phyloP scores from a whole-genome alignment of 1,140 invertebrate genomes.

The Micrasema longulum region DNA sequence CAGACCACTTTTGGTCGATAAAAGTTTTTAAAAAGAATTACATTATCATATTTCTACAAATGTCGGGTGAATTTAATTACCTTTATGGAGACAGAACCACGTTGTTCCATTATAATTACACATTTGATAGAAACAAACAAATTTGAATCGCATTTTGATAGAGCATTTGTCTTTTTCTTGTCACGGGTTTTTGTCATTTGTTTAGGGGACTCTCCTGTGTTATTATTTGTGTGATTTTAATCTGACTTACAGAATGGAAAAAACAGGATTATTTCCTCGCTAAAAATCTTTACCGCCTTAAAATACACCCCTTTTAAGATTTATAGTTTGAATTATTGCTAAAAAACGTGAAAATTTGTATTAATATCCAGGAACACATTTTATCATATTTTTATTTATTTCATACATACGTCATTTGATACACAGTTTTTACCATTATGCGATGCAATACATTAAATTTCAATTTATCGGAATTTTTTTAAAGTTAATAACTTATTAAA shows the following conservation, averaged over 20 bases:
- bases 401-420: too few relatives aligned
- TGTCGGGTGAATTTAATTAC: slow-evolving; percentile 11
- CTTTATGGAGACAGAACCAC: slow-evolving; percentile 3
- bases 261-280: slow-evolving; percentile 8
- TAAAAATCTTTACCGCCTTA: slow-evolving; percentile 3
- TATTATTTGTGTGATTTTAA: slow-evolving; percentile 16
- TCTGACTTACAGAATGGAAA: neutral
- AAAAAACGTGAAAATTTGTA: too few relatives aligned
- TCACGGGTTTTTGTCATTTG: slow-evolving; percentile 24
- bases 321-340: too few relatives aligned
- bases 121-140: slow-evolving; percentile 15
- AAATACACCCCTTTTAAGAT: slow-evolving; percentile 2
- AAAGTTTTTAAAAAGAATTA: slow-evolving; percentile 8
- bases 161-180: slow-evolving; percentile 36
- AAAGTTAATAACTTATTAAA: too few relatives aligned
- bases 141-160: slow-evolving; percentile 40
- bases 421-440: too few relatives aligned
- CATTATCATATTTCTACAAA: slow-evolving; percentile 11
- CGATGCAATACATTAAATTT: too few relatives aligned
- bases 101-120: slow-evolving; percentile 15
- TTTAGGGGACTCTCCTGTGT: slow-evolving; percentile 21
- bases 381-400: too few relatives aligned
- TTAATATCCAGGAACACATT: too few relatives aligned
- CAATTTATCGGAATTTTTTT: too few relatives aligned
- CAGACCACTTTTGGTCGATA: too few relatives aligned